Conservation (phyloP, 2,888 invertebrate genomes). For the Sepioteuthis lessoniana region DNA sequence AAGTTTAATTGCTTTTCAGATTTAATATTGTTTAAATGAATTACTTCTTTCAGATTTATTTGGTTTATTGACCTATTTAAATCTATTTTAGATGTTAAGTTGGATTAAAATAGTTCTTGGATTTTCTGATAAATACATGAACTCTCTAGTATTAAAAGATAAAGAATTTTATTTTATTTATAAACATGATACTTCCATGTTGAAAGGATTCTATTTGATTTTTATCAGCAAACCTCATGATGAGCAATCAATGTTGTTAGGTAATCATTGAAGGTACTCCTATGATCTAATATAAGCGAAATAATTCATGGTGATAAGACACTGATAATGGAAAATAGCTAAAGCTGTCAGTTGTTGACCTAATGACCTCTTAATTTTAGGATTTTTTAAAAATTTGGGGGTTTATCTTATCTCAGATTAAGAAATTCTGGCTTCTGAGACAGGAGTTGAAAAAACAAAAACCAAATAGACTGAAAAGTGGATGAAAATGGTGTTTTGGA, state of each 20-base stretch:
- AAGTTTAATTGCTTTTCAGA: too few relatives aligned
- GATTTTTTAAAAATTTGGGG: not conserved
- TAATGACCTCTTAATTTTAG: not conserved
- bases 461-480: not conserved
- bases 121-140: too few relatives aligned
- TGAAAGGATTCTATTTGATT: not conserved
- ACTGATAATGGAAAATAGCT: not conserved
- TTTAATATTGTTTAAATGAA: too few relatives aligned
- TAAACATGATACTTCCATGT: not conserved
- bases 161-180: not conserved
- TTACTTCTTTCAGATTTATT: too few relatives aligned
- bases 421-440: not conserved
- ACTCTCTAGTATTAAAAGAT: not conserved
- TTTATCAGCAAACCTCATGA: not conserved
- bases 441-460: not conserved
- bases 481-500: not conserved
- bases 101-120: too few relatives aligned
- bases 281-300: too few relatives aligned
- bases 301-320: not conserved
- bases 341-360: not conserved
- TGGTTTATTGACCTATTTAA: too few relatives aligned
- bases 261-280: not conserved
- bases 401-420: not conserved
- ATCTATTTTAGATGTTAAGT: too few relatives aligned
- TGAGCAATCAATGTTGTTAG: not conserved